These are phyloP conservation scores for Capromys pilorides DNA, from an alignment of 2,797 vertebrate genomes.

Conservation along the genomic window DNA sequence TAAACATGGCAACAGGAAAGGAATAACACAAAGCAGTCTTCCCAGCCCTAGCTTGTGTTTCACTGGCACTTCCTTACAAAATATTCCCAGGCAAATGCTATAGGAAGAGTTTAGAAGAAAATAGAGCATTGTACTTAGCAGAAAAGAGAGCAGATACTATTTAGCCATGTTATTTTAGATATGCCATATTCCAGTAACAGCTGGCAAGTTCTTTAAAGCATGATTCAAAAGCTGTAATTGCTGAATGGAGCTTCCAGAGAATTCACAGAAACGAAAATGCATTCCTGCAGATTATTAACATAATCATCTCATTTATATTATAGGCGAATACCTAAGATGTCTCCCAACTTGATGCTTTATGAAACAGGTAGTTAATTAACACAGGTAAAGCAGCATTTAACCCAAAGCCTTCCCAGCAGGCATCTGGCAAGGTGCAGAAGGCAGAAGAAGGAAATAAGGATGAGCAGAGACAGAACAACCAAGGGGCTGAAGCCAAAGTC, in stretches of 20 bases:
- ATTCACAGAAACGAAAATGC: constrained; percentile 71
- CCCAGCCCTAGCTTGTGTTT: neutral
- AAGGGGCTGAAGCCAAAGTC: neutral
- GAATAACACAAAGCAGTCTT: neutral
- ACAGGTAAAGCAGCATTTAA: constrained; percentile 75
- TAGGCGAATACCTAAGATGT: constrained; percentile 72
- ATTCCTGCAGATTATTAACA: constrained; percentile 78
- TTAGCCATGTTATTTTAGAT: constrained; percentile 72
- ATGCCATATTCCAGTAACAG: constrained; percentile 73
- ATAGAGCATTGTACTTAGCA: constrained; percentile 66
- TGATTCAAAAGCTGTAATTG: constrained; percentile 72
- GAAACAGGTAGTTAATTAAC: constrained; percentile 82
- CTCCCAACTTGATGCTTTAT: constrained; percentile 79
- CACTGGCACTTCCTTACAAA: constrained; percentile 1
- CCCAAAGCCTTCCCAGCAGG: constrained; percentile 73
- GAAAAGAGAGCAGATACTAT: constrained; percentile 69
- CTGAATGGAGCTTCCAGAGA: constrained; percentile 69
- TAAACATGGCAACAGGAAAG: constrained; percentile 7
- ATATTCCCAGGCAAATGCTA: constrained; percentile 47
- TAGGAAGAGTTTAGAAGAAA: constrained; percentile 57
- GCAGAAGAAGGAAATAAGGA: constrained; percentile 52
- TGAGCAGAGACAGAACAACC: constrained; percentile 37
- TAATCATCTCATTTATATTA: constrained; percentile 81
- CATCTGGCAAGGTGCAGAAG: constrained; percentile 66
- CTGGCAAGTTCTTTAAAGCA: constrained; percentile 72